These are phyloP conservation scores for Drosophila aff. DNA, from an alignment of 1,140 invertebrate genomes.

Conservation along the genomic window DNA sequence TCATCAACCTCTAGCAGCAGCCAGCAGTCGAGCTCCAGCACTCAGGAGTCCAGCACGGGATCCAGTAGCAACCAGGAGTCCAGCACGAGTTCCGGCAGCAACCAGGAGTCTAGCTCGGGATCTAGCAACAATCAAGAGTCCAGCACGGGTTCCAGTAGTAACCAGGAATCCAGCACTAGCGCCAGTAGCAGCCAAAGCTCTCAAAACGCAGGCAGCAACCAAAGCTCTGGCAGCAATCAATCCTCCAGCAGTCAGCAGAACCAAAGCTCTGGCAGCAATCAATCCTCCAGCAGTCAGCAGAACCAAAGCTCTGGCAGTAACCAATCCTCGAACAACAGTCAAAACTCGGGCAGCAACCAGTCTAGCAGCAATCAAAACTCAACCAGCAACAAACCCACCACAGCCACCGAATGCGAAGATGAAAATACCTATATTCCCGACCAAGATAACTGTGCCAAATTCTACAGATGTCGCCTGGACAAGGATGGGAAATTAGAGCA, in stretches of 20 bases:
- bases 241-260: slow-evolving; percentile 43
- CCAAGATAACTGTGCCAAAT: slow-evolving; percentile 86
- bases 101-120: slow-evolving; percentile 46
- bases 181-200: slow-evolving; percentile 45
- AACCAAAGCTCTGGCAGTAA: slow-evolving; percentile 57
- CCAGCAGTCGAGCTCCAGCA: slow-evolving; percentile 55
- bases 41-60: slow-evolving; percentile 46
- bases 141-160: slow-evolving; percentile 36
- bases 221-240: slow-evolving; percentile 44
- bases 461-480: slow-evolving; percentile 89
- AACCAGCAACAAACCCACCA: slow-evolving; percentile 41
- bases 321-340: slow-evolving; percentile 42
- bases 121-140: slow-evolving; percentile 50
- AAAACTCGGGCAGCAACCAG: slow-evolving; percentile 53
- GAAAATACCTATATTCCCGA: slow-evolving; percentile 81
- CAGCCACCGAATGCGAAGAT: slow-evolving; percentile 86
- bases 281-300: slow-evolving; percentile 30
- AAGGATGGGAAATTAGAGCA: slow-evolving; percentile 86
- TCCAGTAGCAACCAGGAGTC: slow-evolving; percentile 49
- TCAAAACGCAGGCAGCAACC: slow-evolving; percentile 42
- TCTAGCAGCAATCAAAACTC: slow-evolving; percentile 38
- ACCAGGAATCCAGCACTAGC: slow-evolving; percentile 45
- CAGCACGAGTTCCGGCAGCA: slow-evolving; percentile 35
- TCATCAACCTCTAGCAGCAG: slow-evolving; percentile 60
- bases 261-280: slow-evolving; percentile 51